Evolutionary conservation across 2,113 vertebrate species (phyloP).

Genomic region (Nicator chloris): DNA sequence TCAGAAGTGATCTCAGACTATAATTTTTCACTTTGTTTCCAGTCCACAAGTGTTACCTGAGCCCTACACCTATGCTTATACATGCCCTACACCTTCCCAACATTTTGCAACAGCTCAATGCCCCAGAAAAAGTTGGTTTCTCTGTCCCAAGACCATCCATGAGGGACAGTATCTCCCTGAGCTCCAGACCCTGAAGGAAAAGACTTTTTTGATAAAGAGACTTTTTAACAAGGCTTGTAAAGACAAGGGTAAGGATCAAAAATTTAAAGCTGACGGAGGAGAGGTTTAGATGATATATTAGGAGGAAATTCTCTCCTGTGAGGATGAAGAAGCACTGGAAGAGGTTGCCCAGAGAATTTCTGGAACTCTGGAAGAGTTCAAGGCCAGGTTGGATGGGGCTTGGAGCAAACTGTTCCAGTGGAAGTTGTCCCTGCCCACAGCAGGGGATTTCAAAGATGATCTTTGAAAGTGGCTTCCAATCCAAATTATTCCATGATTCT

Average conservation of each 20-base stretch:
- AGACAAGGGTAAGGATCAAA: neutral
- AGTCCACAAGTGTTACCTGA: neutral
- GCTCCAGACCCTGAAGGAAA: neutral
- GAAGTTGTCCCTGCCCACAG: fast-evolving
- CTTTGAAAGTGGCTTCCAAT: neutral
- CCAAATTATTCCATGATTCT: neutral
- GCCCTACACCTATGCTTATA: neutral
- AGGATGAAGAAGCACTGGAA: neutral
- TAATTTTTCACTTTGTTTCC: neutral
- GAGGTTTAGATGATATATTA: neutral
- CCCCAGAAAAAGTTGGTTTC: neutral
- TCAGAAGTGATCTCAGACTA: neutral
- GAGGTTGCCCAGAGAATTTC: neutral
- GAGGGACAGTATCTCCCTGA: neutral
- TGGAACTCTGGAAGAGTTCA: neutral
- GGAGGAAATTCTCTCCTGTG: neutral
- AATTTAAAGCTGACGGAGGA: neutral
- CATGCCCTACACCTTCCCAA: too few relatives aligned
- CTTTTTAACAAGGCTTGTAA: neutral
- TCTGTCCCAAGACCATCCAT: neutral
- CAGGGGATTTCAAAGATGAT: neutral
- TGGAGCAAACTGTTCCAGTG: neutral
- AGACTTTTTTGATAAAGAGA: neutral
- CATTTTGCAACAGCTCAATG: neutral
- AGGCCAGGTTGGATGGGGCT: neutral